Conservation (phyloP, 2,797 vertebrate species). For the Nothura maculosa region DNA sequence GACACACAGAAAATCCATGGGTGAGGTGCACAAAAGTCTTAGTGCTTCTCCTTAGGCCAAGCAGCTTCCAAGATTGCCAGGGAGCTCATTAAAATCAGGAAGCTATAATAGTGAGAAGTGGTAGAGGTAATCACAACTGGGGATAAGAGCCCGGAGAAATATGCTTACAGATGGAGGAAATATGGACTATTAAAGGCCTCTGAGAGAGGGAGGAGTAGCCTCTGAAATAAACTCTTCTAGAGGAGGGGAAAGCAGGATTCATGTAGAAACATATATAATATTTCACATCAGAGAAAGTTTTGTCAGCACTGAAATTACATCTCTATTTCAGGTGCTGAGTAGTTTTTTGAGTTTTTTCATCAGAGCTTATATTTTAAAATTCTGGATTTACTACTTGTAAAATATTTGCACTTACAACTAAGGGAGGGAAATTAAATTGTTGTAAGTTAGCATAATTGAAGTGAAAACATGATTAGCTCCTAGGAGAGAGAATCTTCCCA, state of each 20-base stretch:
- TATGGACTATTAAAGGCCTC: neutral
- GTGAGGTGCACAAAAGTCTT: neutral
- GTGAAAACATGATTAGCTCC: neutral
- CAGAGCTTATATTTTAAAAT: neutral
- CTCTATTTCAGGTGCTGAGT: neutral
- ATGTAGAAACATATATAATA: neutral
- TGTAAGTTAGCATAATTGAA: constrained; percentile 50
- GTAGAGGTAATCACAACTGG: constrained; percentile 15
- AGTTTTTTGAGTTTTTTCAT: neutral
- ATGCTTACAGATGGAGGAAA: neutral
- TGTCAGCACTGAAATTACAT: neutral
- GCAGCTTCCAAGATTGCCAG: neutral
- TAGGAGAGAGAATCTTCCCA: neutral
- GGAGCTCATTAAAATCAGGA: constrained; percentile 48
- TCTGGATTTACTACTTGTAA: neutral
- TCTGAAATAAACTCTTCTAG: neutral
- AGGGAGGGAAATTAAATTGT: neutral
- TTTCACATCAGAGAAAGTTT: neutral
- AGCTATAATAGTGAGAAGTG: neutral
- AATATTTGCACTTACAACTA: neutral
- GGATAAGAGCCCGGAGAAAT: neutral
- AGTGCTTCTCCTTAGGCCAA: neutral
- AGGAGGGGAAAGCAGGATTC: neutral
- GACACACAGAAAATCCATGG: neutral
- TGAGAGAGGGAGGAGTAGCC: neutral